Base-by-base conservation (phyloP, 2,888 invertebrate species). In the Orthosia gothica region DNA sequence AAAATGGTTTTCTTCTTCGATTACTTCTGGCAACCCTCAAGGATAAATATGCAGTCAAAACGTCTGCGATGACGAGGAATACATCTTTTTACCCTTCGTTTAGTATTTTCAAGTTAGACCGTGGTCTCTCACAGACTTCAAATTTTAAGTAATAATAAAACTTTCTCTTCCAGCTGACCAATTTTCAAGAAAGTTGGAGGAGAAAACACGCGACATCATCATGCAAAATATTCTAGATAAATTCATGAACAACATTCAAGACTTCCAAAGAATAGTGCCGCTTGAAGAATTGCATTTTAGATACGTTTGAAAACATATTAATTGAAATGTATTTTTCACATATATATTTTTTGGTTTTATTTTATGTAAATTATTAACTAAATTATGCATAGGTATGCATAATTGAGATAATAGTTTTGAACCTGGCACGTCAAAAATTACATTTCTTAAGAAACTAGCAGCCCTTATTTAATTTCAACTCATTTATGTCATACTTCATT, bases 221-320 rank as follows among this genome's bases (percentile, higher is more conserved):
- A 57, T 79, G 77, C 62, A 62, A 32, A 72, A 20, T 0, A 49
- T 79, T 62, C 26, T 77, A 0, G 4, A 47, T 15, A 79, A 11
- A 72, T 72, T 52, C 18, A 66, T 66, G 0, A 45, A 52, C 2
- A 72, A 77, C 7, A 40, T 77, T 47, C 61, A 55, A 9, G 79
- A 77, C 23, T 77, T 77, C 18, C 74, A 79, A 45, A 65, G 59
- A 66, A 62, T 7, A 7, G 23, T 72, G 5, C 79, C 77, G 13
- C 9, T 77, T 26, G 57, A 79, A 45, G 62, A 77, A 18, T 15
- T 73, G 55, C 77, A 77, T n/a, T 79, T 66, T 62, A 66, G n/a
- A 77, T 23, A 65, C 13, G 62, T 79, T 65, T 79, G 52, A 72
- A 16, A 12, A 4, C 9, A 5, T 7, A 15, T 3, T 23, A 0